These are phyloP conservation scores for Jordanella pulchra DNA, from an alignment of 2,797 vertebrate genomes.

Conservation along the genomic window DNA sequence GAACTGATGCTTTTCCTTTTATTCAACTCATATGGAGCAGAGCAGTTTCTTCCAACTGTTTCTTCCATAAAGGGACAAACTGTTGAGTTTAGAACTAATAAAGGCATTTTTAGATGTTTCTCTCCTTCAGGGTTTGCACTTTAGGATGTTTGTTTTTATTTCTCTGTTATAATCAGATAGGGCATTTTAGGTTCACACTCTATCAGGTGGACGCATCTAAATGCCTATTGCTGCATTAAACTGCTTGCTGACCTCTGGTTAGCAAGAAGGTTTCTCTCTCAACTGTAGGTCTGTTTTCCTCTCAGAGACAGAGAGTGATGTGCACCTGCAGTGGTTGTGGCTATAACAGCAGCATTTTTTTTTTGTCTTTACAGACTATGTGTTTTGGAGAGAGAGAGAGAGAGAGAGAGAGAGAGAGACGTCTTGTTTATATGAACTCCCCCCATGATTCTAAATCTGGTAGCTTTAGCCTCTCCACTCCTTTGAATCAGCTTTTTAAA, in stretches of 20 bases:
- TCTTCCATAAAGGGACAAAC: no score
- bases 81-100: no score
- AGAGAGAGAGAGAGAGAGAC: not conserved
- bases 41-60: no score
- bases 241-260: constrained; percentile 28
- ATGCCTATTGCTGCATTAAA: constrained; percentile 4
- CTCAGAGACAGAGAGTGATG: not conserved
- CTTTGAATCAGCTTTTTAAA: constrained; percentile 37
- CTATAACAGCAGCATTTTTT: constrained; percentile 46
- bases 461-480: constrained; percentile 30
- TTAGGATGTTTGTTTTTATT: not conserved
- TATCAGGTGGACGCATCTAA: not conserved
- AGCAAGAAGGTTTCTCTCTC: constrained; percentile 3
- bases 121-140: no score
- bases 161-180: no score
- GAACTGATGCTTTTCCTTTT: no score
- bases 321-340: constrained; percentile 47
- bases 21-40: no score
- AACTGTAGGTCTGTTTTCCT: constrained; percentile 7
- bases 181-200: not conserved
- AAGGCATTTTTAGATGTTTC: no score
- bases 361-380: constrained; percentile 10
- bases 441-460: constrained; percentile 48
- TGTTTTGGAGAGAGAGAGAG: not conserved
- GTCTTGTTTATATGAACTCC: constrained; percentile 23